Percentiles rank a stretch among this genome's conserved stretches.
Conservation (phyloP, 2,888 invertebrate species). For the Philonicus albiceps region DNA sequence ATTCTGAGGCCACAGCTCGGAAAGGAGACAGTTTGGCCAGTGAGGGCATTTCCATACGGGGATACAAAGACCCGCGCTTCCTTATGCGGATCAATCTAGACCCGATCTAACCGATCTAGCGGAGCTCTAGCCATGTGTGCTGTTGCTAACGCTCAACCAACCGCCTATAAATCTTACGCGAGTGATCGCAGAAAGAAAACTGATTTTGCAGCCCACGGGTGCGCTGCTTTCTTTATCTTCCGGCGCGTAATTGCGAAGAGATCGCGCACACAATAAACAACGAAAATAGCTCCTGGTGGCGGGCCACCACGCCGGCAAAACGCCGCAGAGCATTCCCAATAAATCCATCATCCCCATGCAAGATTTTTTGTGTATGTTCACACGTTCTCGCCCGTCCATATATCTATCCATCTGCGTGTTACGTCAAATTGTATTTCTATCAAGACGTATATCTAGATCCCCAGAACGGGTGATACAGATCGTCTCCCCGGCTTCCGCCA, state of each 20-base stretch:
- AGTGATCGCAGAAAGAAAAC: slow-evolving; percentile 15
- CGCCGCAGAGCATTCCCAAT: slow-evolving; percentile 45
- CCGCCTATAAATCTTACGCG: slow-evolving; percentile 10
- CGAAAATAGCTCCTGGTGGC: slow-evolving; percentile 37
- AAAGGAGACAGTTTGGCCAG: slow-evolving; percentile 29
- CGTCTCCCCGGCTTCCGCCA: slow-evolving; percentile 45
- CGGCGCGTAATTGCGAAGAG: slow-evolving; percentile 27
- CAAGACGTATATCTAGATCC: slow-evolving; percentile 18
- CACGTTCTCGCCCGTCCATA: slow-evolving; percentile 22
- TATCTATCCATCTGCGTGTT: slow-evolving; percentile 38
- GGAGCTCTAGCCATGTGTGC: background rate
- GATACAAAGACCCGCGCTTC: slow-evolving; percentile 8
- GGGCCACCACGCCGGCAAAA: background rate
- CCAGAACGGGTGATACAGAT: slow-evolving; percentile 38
- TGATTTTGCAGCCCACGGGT: background rate
- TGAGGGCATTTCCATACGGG: slow-evolving; percentile 2
- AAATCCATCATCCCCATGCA: slow-evolving; percentile 47
- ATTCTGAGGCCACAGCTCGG: background rate
- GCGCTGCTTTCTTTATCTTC: slow-evolving; percentile 10
- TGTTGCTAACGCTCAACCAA: background rate
- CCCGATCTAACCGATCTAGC: background rate
- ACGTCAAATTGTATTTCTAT: slow-evolving; percentile 39
- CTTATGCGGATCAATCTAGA: slow-evolving; percentile 18
- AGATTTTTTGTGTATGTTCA: slow-evolving; percentile 44
- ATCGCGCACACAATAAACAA: slow-evolving; percentile 45